These are phyloP conservation scores for Hassar affinis DNA, from an alignment of 2,113 vertebrate species.

Conservation along the genomic window DNA sequence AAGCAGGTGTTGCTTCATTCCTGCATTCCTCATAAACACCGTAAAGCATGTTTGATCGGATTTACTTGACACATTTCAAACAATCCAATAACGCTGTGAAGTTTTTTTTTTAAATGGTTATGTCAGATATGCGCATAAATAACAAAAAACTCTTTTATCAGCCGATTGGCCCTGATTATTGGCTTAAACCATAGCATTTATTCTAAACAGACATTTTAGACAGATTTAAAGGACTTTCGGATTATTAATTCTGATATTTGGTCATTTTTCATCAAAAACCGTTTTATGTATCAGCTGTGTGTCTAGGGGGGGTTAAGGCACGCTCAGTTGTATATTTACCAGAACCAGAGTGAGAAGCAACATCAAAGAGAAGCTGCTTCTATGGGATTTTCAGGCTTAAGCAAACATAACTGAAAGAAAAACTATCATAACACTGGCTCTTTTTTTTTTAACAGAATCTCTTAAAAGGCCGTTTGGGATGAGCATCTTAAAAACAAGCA, in stretches of 20 bases:
- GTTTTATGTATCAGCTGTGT: constrained; percentile 44
- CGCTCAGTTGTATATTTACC: constrained; percentile 70
- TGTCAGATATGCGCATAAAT: too few relatives aligned
- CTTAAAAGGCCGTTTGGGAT: constrained; percentile 49
- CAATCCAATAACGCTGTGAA: too few relatives aligned
- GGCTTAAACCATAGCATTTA: neutral
- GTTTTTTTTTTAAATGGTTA: too few relatives aligned
- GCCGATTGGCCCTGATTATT: too few relatives aligned
- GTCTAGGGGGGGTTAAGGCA: constrained; percentile 61
- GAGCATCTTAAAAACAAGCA: constrained; percentile 38
- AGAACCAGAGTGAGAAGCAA: constrained; percentile 58
- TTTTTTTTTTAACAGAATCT: constrained; percentile 44
- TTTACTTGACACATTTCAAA: too few relatives aligned
- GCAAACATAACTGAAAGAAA: constrained; percentile 61
- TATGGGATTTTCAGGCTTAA: constrained; percentile 71
- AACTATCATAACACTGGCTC: constrained; percentile 66
- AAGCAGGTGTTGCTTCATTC: too few relatives aligned
- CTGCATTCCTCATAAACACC: too few relatives aligned
- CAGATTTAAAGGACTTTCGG: neutral
- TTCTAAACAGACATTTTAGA: neutral
- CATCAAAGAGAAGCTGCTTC: constrained; percentile 71
- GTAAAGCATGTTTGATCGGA: too few relatives aligned
- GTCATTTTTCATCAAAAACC: neutral
- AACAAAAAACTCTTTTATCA: too few relatives aligned
- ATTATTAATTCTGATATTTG: neutral